These are phyloP conservation scores for Diadumene lineata DNA, from an alignment of 92 coral and sea anemone species.

Conservation along the genomic window DNA sequence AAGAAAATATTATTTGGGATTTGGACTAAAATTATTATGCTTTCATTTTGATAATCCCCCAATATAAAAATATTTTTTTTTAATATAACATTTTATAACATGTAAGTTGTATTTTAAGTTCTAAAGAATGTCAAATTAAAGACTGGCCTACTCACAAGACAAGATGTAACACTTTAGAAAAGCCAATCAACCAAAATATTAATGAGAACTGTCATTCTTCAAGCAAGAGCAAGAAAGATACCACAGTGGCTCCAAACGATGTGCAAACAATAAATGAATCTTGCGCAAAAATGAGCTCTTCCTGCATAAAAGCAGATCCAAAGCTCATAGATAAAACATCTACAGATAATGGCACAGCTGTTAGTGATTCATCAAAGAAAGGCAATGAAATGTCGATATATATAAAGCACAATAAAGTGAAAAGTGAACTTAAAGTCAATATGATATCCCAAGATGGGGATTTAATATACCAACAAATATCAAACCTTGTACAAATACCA, in stretches of 20 bases:
- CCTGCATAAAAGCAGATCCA: neutral
- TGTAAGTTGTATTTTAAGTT: conserved; percentile 48
- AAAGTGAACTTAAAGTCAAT: conserved; percentile 44
- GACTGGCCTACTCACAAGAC: conserved; percentile 74
- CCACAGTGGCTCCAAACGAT: neutral
- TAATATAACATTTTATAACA: too few relatives aligned
- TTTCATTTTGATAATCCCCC: neutral
- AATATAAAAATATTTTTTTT: neutral
- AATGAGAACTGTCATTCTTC: neutral
- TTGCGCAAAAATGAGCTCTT: neutral
- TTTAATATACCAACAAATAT: conserved; percentile 41
- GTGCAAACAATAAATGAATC: neutral
- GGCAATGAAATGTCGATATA: conserved; percentile 12
- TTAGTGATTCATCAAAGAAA: neutral
- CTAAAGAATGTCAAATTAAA: conserved; percentile 66
- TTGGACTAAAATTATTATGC: neutral
- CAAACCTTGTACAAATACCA: conserved; percentile 68
- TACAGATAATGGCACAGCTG: neutral
- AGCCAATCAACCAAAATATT: neutral
- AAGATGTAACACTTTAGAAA: conserved; percentile 25
- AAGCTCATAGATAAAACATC: neutral
- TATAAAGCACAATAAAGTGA: conserved; percentile 76
- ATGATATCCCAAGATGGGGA: conserved; percentile 23
- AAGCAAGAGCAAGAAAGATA: neutral
- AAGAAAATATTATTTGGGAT: too few relatives aligned